A percentile compares a stretch with the other conserved stretches of the same genome.
Evolutionary conservation across 2,113 vertebrate genomes (phyloP).

Genomic region (Petromus typicus): DNA sequence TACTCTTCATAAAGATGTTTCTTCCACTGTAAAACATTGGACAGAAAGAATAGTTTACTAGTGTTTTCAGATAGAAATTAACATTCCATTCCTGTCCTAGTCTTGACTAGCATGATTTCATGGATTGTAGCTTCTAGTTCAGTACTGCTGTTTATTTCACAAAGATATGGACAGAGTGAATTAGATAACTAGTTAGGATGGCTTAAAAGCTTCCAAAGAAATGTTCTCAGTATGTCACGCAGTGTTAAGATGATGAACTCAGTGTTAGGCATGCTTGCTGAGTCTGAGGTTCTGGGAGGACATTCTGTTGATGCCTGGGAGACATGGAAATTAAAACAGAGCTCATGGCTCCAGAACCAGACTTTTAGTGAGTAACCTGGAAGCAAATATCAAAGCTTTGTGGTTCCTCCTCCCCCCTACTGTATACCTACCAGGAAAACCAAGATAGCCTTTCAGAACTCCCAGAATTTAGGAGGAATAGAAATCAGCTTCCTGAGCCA

Average conservation of each 20-base stretch:
- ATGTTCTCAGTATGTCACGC: not conserved
- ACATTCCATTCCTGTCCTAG: not conserved
- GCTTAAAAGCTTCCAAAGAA: not conserved
- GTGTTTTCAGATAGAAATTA: not conserved
- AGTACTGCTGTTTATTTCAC: not conserved
- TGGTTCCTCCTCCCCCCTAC: not conserved
- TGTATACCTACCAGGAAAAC: not conserved
- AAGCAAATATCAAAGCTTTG: not conserved
- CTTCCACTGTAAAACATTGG: not conserved
- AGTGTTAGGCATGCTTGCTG: not conserved
- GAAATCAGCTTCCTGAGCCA: not conserved
- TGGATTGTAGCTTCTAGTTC: not conserved
- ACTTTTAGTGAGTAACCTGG: conserved; percentile 5
- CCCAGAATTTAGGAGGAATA: not conserved
- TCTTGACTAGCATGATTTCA: not conserved
- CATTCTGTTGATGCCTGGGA: not conserved
- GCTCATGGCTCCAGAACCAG: not conserved
- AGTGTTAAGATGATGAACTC: not conserved
- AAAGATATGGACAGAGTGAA: not conserved
- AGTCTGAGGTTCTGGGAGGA: not conserved
- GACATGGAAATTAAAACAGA: conserved; percentile 12
- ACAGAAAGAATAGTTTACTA: not conserved
- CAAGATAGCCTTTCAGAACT: not conserved
- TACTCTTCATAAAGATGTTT: not conserved
- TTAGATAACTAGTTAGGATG: not conserved